Base-by-base conservation (phyloP, 2,113 vertebrate species). In the Odontesthes bonariensis region DNA sequence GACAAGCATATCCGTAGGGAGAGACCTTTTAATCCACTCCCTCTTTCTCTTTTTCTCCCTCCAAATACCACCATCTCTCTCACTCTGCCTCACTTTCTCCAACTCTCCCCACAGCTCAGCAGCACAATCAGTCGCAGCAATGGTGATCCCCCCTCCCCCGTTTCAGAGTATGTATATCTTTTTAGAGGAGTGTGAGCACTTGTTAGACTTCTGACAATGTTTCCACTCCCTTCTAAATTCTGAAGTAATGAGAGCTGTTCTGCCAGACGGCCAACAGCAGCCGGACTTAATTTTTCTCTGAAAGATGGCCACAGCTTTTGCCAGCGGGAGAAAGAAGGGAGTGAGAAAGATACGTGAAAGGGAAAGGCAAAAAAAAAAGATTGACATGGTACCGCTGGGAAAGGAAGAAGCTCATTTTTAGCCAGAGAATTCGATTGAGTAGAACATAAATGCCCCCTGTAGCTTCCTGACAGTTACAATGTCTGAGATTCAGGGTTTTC, bases 1-100 rank as follows among this genome's bases (percentile, higher is more conserved):
- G 88, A 93, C 86, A 79, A 86, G 87, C 83, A 67, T 86, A 88
- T 89, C 87, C 77, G 78, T 20, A 62, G 84, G 86, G 85, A 89
- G 72, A 88, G 73, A 84, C 77, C 71, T 75, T 77, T 78, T 82
- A 66, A 74, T 83, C 53, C 69, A 62, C 23, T 78, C 76, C 64
- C 33, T 73, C 57, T 57, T 44, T 69, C 66, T 65, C 54, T 44
- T 20, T 77, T 75, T 60, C 33, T 58, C 27, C 22, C 20, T 22
- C 13, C 46, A 54, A 46, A 33, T 16, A 62, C 40, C 47, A 55
- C 46, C 40, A 7, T 57, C 52, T 58, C 58, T 22, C 66, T 54
- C 70, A 23, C 61, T 69, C 53, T 38, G 31, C 63, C 35, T 46
- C 31, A 67, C 13, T 68, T 80, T 67, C 68, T 74, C 75, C 42